Evolutionary conservation across 2,113 vertebrate genomes (phyloP), one percentile per base, ranked within the genome.

Genomic region (Notarius quadriscutis): DNA sequence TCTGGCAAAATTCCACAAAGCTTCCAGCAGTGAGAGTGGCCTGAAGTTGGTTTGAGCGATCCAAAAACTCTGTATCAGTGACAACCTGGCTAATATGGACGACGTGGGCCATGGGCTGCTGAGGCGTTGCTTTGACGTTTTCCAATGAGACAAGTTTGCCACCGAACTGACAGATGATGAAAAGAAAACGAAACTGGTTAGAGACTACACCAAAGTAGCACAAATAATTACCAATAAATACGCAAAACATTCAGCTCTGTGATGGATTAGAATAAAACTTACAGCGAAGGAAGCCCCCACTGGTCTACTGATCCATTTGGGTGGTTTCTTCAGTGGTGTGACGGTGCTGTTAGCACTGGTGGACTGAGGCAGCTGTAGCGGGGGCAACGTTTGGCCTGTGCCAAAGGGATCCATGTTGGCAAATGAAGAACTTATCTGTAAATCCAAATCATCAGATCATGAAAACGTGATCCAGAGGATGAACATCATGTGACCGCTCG

Each of bases 361-460:
- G 60, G 95, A 91, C 91, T 97, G 97, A 22, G 97, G 97, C 72
- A 99, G 94, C 93, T 98, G 97, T 87, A 99, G 87, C 0, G 97
- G 97, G 0, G 97, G 97, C 27, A 99, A 93, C 0, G 96, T 91
- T 65, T 99, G 97, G 20, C 97, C 98, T 0, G 94, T 98, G 41
- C 98, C 98, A 88, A 99, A 99, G 0, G 98, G 97, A 94, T 99
- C 98, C 0, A 99, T 95, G 92, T 97, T 98, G 50, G 97, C 97
- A 91, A 99, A 99, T 0, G 97, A 98, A 0, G 94, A 97, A 12
- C 96, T 97, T 53, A 99, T 97, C 98, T 99, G 92, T 72, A 25
- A 89, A 41, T 0, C 18, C 48, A 83, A 87, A 34, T 41, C 41
- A 41, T 41, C 41, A 87, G 5, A 86, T 41, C 18, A 53, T n/a